These are phyloP conservation scores for Datnioides undecimradiatus DNA, from an alignment of 2,113 vertebrate species.

Conservation along the genomic window DNA sequence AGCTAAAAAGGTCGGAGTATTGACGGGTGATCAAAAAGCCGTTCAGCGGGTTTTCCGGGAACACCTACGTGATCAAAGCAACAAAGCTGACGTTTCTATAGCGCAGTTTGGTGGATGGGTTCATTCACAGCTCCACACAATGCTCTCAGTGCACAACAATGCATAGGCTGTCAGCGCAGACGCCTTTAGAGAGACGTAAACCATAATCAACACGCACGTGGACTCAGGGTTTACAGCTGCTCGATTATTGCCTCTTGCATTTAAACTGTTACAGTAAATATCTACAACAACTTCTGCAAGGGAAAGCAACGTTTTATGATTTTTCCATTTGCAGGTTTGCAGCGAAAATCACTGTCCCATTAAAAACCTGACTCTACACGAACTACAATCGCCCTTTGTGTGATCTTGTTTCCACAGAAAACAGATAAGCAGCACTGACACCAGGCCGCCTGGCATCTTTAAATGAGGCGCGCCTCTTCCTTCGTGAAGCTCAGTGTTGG, in stretches of 20 bases:
- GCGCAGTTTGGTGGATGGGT: background rate
- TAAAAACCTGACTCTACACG: no score
- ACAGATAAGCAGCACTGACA: background rate
- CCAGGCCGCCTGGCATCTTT: background rate
- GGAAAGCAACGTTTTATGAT: background rate
- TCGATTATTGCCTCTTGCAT: no score
- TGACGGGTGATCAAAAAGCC: slow-evolving; percentile 39
- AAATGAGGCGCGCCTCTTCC: background rate
- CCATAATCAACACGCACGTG: background rate
- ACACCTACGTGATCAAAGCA: slow-evolving; percentile 40
- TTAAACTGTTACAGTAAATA: no score
- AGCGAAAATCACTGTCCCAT: no score
- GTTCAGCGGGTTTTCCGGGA: slow-evolving; percentile 23
- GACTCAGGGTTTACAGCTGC: background rate
- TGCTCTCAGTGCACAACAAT: background rate
- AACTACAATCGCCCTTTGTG: background rate
- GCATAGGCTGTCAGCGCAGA: background rate
- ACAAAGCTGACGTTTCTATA: slow-evolving; percentile 13
- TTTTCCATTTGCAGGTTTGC: no score
- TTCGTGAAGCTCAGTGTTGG: background rate
- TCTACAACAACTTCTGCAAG: background rate
- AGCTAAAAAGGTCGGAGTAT: background rate
- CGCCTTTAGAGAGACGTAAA: background rate
- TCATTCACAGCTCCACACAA: slow-evolving; percentile 19
- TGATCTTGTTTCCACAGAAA: background rate